These are phyloP conservation scores for Distichodus sexfasciatus DNA, from an alignment of 2,797 vertebrate species.

Conservation along the genomic window DNA sequence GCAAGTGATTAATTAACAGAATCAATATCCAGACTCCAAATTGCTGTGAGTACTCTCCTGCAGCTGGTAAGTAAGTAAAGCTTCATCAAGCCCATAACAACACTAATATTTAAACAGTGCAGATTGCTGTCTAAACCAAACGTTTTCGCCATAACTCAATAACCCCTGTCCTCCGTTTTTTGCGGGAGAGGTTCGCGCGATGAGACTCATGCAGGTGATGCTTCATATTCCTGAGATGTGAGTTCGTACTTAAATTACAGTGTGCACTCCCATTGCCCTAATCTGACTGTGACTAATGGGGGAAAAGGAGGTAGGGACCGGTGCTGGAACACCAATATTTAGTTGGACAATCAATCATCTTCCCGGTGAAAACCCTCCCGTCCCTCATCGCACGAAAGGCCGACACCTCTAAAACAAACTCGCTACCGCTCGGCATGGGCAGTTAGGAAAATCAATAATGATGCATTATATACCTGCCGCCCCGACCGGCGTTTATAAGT, in stretches of 20 bases:
- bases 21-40: too few species aligned
- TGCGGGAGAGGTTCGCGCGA: constrained; percentile 43
- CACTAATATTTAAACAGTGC: too few species aligned
- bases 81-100: too few species aligned
- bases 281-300: constrained; percentile 69
- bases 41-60: too few species aligned
- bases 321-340: constrained; percentile 67
- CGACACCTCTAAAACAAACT: too few species aligned
- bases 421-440: too few species aligned
- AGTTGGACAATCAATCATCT: constrained; percentile 71
- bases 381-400: constrained; percentile 31
- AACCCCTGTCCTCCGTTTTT: too few species aligned
- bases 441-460: constrained; percentile 23
- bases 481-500: constrained; percentile 10
- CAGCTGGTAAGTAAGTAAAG: too few species aligned
- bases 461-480: constrained; percentile 14
- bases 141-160: too few species aligned
- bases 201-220: constrained; percentile 9
- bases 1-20: too few species aligned
- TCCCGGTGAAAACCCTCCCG: constrained; percentile 24
- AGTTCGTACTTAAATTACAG: constrained; percentile 62
- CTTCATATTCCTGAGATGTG: constrained; percentile 53
- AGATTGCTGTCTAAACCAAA: too few species aligned
- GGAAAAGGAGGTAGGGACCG: constrained; percentile 53
- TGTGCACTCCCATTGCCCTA: constrained; percentile 52